Evolutionary conservation across 2,113 vertebrate genomes (phyloP).

Genomic region (Zapornia atra): DNA sequence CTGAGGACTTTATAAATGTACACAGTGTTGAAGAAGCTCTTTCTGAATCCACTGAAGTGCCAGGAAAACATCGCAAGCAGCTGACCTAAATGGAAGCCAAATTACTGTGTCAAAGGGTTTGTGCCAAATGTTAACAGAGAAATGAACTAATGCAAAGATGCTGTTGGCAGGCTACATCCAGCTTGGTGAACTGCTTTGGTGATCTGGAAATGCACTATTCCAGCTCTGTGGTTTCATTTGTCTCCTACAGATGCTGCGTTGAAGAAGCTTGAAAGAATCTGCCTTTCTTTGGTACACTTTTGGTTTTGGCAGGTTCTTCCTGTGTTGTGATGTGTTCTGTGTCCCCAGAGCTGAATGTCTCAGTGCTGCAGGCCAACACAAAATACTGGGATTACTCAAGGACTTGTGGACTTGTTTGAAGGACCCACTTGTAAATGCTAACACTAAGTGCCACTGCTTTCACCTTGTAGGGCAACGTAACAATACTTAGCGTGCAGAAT

Average conservation of each 20-base stretch:
- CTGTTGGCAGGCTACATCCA: background rate
- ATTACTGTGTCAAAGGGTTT: background rate
- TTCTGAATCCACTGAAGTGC: background rate
- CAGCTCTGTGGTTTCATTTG: background rate
- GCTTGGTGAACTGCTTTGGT: background rate
- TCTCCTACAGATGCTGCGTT: background rate
- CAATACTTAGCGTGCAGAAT: background rate
- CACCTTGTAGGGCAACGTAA: background rate
- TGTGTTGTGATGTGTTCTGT: background rate
- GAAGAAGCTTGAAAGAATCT: background rate
- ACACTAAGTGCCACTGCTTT: conserved; percentile 50
- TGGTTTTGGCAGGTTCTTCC: background rate
- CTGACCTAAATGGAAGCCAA: background rate
- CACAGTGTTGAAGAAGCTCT: background rate
- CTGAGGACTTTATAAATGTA: background rate
- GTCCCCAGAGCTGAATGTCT: background rate
- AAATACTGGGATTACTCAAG: background rate
- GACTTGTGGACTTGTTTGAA: background rate
- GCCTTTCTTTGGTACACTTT: background rate
- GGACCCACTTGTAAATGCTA: background rate
- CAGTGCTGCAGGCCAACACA: background rate
- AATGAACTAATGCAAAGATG: background rate
- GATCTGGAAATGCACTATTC: background rate
- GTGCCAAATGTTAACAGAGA: background rate
- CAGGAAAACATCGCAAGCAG: background rate